These are phyloP conservation scores for Periparus ater DNA, from an alignment of 2,797 vertebrate genomes.

Conservation along the genomic window DNA sequence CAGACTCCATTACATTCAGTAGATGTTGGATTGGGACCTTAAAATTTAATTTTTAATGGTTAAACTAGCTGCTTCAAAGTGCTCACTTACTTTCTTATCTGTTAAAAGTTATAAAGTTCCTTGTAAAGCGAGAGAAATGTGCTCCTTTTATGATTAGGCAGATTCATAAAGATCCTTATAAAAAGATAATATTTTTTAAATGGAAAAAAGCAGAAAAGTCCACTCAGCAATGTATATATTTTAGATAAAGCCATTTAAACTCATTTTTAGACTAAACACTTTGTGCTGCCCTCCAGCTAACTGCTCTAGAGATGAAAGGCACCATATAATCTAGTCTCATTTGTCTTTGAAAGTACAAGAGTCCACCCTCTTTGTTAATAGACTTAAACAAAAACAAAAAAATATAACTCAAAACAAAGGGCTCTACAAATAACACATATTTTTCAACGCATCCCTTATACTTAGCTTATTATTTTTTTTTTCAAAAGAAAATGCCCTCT, in stretches of 20 bases:
- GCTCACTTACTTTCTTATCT: neutral
- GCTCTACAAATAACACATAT: neutral
- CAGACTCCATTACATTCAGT: neutral
- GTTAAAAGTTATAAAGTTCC: neutral
- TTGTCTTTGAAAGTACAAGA: slow-evolving; percentile 21
- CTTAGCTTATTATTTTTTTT: rapidly evolving
- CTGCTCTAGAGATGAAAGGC: slow-evolving; percentile 29
- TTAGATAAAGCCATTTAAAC: slow-evolving; percentile 13
- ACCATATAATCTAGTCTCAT: neutral
- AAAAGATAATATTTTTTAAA: neutral
- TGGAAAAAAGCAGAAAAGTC: neutral
- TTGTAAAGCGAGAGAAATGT: neutral
- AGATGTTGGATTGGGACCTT: neutral
- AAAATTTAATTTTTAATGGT: slow-evolving; percentile 11
- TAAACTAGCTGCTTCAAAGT: neutral
- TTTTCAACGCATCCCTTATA: neutral
- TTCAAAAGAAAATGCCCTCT: neutral
- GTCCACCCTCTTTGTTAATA: neutral
- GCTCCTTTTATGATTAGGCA: slow-evolving; percentile 20
- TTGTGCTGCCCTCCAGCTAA: slow-evolving; percentile 12
- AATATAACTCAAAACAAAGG: neutral
- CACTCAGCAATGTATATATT: slow-evolving; percentile 13
- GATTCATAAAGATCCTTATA: neutral
- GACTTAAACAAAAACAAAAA: neutral
- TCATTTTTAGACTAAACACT: slow-evolving; percentile 49